A percentile compares a stretch with the other conserved stretches of the same genome.
Evolutionary conservation across 2,797 vertebrate genomes (phyloP).

Genomic region (Danio jaintianensis): DNA sequence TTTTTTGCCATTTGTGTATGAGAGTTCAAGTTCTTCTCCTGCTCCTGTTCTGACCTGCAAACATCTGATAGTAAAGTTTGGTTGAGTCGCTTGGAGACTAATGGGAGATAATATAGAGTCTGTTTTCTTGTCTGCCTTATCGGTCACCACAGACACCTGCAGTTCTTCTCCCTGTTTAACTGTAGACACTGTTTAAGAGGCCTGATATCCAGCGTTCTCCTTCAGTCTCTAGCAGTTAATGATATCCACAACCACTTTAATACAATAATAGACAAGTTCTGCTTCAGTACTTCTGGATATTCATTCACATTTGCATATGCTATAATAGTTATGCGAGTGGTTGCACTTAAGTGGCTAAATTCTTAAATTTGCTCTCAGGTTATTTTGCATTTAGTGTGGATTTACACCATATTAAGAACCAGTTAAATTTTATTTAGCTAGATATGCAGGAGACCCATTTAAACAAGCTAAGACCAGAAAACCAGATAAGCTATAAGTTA

Average conservation of each 20-base stretch:
- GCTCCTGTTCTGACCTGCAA: not conserved
- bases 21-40: not conserved
- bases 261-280: conserved; percentile 7
- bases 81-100: conserved; percentile 10
- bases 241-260: conserved; percentile 10
- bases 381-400: not conserved
- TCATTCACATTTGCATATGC: conserved; percentile 1
- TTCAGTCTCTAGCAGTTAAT: conserved; percentile 7
- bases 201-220: conserved; percentile 32
- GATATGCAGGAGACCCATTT: not conserved
- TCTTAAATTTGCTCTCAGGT: not conserved
- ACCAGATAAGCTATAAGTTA: too few relatives aligned
- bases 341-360: not conserved
- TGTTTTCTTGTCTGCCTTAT: conserved; percentile 45
- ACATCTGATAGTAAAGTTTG: conserved; percentile 27
- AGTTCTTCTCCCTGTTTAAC: conserved; percentile 37
- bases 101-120: conserved; percentile 17
- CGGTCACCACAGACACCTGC: conserved; percentile 52
- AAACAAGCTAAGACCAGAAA: not conserved
- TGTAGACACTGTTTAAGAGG: conserved; percentile 10
- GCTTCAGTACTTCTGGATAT: not conserved
- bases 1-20: too few relatives aligned
- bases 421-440: not conserved
- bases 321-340: not conserved
- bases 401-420: not conserved